Evolutionary conservation across 1,140 invertebrate genomes (phyloP), one percentile per base, ranked within the genome.

Genomic region (Holotrichia oblita): DNA sequence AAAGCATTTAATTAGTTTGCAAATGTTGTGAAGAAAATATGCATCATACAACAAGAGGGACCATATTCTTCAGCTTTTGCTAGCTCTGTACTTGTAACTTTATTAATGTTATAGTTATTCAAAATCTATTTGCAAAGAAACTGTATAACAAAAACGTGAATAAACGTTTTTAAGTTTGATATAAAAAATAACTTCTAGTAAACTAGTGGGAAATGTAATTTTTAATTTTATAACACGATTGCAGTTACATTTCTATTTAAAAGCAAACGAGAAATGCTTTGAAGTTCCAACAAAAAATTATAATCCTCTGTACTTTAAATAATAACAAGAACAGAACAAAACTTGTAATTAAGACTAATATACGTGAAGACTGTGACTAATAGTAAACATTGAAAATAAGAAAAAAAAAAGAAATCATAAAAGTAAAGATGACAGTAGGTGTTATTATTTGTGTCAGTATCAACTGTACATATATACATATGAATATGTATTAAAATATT

Each of bases 401-500:
- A 64, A 74, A 77, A 48, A 77, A 77, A 78, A 78, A 74, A 48
- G 27, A 34, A 34, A 34, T 4, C 27, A 73, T 73, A 72, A 40
- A 73, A 77, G 17, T n/a, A 77, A 59, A 77, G 44, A 48, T 40
- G 27, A 77, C 77, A 73, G 80, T 76, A 78, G 27, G 61, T 69
- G 61, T 69, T 69, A 69, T 69, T 69, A 69, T 27, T 69, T 34
- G 61, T 69, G 61, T 69, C 61, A 80, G 79, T 83, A 81, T 81
- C 82, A 83, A 83, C 82, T 80, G 78, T 77, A 81, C 79, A 81
- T 78, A 81, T 82, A 76, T 76, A 79, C 76, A 77, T 69, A 64
- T 17, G 20, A 69, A 69, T 69, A 69, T 69, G 41, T 77, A 24
- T 72, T 75, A 14, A 55, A 34, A 77, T 17, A 14, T 55, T 12